A percentile compares a stretch with the other conserved stretches of the same genome.
phyloP scores from a whole-genome alignment of 2,888 invertebrate genomes.

The Ariolimax columbianus region DNA sequence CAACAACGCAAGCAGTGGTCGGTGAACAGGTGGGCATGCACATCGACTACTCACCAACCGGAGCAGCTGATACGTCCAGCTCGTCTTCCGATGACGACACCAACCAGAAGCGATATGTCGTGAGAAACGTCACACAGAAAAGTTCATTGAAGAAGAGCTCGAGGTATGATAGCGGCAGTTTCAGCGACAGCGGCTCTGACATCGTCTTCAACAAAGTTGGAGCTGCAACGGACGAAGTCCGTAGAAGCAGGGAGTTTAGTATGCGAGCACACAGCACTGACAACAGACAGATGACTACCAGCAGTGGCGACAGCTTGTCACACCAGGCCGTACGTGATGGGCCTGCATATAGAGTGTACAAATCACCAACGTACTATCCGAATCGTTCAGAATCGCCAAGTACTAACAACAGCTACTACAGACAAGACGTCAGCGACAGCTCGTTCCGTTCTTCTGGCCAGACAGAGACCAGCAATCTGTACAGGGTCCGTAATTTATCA shows the following conservation, averaged over 20 bases:
- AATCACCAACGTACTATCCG: not conserved
- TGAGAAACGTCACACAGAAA: slow-evolving; percentile 26
- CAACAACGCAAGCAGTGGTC: slow-evolving; percentile 51
- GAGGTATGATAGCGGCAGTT: slow-evolving; percentile 17
- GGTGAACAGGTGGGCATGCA: slow-evolving; percentile 53
- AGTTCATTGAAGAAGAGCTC: slow-evolving; percentile 41
- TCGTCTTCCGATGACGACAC: slow-evolving; percentile 22
- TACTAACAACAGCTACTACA: not conserved
- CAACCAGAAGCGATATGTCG: slow-evolving; percentile 19
- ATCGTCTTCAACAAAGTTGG: slow-evolving; percentile 4
- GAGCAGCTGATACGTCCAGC: not conserved
- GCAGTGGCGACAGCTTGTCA: slow-evolving; percentile 51
- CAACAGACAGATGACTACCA: not conserved
- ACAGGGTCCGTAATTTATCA: slow-evolving; percentile 43
- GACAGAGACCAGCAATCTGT: not conserved
- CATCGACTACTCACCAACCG: slow-evolving; percentile 47
- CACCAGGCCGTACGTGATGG: slow-evolving; percentile 49
- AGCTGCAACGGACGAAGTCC: not conserved
- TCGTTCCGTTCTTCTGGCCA: not conserved
- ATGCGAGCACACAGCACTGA: slow-evolving; percentile 1
- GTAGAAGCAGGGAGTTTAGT: not conserved
- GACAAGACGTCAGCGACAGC: not conserved
- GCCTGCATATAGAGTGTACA: slow-evolving; percentile 50
- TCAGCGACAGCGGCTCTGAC: slow-evolving; percentile 42
- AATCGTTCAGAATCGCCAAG: not conserved